These are phyloP conservation scores for Ceyx melanurus DNA, from an alignment of 2,113 vertebrate genomes.

Conservation along the genomic window DNA sequence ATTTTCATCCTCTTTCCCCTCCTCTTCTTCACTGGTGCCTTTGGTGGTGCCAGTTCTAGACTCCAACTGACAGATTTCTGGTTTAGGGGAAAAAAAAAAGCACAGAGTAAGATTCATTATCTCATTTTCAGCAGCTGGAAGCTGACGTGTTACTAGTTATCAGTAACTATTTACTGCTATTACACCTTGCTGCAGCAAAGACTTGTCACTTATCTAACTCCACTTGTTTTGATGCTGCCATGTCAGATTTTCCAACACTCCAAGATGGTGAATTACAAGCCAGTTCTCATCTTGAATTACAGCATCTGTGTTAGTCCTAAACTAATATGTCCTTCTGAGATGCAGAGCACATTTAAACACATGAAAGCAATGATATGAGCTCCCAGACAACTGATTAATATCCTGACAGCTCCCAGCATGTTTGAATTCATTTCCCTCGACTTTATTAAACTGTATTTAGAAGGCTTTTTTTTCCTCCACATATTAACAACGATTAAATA, in stretches of 20 bases:
- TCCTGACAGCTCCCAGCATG: neutral
- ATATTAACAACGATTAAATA: neutral
- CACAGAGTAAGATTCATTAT: neutral
- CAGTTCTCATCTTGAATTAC: neutral
- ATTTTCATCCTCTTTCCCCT: neutral
- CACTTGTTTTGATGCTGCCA: neutral
- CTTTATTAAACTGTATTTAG: neutral
- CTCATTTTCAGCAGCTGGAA: neutral
- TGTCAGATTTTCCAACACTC: fast-evolving
- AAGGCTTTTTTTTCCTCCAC: neutral
- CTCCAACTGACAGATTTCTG: neutral
- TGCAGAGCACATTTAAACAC: neutral
- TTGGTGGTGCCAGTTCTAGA: neutral
- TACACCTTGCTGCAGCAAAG: neutral
- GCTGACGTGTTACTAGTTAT: neutral
- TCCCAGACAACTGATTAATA: neutral
- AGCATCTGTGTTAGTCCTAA: neutral
- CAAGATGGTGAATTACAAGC: neutral
- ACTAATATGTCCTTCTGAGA: neutral
- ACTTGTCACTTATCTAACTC: neutral
- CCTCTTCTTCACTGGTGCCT: fast-evolving
- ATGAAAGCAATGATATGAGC: neutral
- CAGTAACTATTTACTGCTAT: neutral
- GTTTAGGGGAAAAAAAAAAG: neutral
- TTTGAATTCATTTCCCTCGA: neutral